These are phyloP conservation scores for Rissa tridactyla DNA, from an alignment of 2,113 vertebrate species.

Conservation along the genomic window DNA sequence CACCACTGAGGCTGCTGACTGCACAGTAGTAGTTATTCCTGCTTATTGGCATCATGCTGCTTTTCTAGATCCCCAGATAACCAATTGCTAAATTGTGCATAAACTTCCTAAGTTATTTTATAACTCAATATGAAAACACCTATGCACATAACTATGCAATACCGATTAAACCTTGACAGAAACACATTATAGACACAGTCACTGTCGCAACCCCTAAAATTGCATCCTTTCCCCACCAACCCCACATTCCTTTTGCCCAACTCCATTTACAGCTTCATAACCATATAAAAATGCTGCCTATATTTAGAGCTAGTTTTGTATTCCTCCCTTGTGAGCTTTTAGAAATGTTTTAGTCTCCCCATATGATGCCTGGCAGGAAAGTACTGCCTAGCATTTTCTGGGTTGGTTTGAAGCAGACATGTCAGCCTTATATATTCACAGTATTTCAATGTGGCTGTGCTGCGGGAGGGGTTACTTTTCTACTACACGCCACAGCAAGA, in stretches of 20 bases:
- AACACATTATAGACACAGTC: neutral
- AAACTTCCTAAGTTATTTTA: constrained; percentile 8
- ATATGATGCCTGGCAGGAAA: neutral
- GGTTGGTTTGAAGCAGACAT: neutral
- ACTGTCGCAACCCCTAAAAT: neutral
- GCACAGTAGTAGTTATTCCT: neutral
- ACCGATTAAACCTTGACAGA: neutral
- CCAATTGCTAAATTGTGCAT: constrained; percentile 26
- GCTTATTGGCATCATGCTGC: neutral
- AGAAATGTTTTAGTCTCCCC: neutral
- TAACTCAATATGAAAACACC: constrained; percentile 1
- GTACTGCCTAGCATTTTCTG: neutral
- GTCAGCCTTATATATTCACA: neutral
- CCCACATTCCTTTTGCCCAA: neutral
- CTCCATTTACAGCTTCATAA: neutral
- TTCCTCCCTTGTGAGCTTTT: neutral
- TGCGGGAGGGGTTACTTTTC: neutral
- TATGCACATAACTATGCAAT: neutral
- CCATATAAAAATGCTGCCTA: neutral
- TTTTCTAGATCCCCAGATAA: neutral
- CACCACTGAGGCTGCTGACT: neutral
- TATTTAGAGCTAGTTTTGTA: neutral
- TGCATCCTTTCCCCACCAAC: neutral
- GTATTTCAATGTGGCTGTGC: neutral
- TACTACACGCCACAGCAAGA: neutral